Base-by-base conservation (phyloP, 2,888 invertebrate genomes). In the Latheticus oryzae region DNA sequence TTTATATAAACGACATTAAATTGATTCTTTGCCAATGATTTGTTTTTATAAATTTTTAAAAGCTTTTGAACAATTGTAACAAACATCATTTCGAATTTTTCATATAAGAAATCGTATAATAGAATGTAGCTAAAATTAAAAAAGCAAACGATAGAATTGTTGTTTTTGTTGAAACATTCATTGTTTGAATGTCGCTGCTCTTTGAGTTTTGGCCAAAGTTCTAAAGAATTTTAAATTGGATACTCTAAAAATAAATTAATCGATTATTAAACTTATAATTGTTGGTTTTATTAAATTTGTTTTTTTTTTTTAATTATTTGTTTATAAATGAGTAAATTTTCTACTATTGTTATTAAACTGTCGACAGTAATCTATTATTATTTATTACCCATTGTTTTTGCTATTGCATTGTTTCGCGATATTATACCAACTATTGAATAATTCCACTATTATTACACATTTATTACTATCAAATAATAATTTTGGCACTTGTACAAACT, bases 121-220 rank as follows among this genome's bases (percentile, higher is more conserved):
- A n/a, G n/a, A n/a, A n/a, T n/a, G n/a, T n/a, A n/a, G n/a, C n/a
- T n/a, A n/a, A n/a, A n/a, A n/a, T n/a, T n/a, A n/a, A n/a, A n/a
- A n/a, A n/a, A n/a, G n/a, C n/a, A n/a, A n/a, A n/a, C n/a, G n/a
- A n/a, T n/a, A n/a, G n/a, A n/a, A n/a, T n/a, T n/a, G n/a, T n/a
- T n/a, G n/a, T n/a, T n/a, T n/a, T n/a, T n/a, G n/a, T n/a, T n/a
- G n/a, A n/a, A n/a, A n/a, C n/a, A n/a, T n/a, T n/a, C n/a, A n/a
- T n/a, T n/a, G n/a, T n/a, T n/a, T n/a, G n/a, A 52, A 42, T 43
- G 53, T 53, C 53, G 35, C 35, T 53, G 53, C 21, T 53, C 53
- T 43, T 40, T 26, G 53, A 24, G 24, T 53, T 53, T 53, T 42
- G 53, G 43, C 32, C 35, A 19, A 11, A 33, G 13, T 53, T 43